phyloP scores from a whole-genome alignment of 2,888 invertebrate genomes.

The Epirrhoe alternata region DNA sequence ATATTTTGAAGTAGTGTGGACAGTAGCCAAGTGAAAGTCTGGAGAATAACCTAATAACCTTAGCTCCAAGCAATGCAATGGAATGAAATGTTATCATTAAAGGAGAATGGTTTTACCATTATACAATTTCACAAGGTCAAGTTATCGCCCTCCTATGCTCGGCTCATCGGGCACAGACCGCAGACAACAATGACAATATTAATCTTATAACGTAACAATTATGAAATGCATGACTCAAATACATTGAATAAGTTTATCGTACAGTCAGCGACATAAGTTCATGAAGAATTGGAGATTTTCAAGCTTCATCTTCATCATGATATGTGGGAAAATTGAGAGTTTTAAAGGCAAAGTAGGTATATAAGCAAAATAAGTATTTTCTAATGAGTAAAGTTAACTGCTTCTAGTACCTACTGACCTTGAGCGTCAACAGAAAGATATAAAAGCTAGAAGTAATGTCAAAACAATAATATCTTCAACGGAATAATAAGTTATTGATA shows the following conservation, averaged over 20 bases:
- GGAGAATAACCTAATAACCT: neutral
- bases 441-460: conserved; percentile 6
- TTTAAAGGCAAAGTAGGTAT: too few species aligned
- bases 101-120: neutral
- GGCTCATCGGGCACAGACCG: conserved; percentile 15
- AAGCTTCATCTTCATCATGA: too few species aligned
- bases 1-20: too few species aligned
- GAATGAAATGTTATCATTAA: neutral
- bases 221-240: conserved; percentile 9
- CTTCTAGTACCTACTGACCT: neutral
- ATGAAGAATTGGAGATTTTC: neutral
- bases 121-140: conserved; percentile 8
- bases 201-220: conserved; percentile 20
- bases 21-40: neutral
- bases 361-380: too few species aligned
- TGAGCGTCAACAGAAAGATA: conserved; percentile 10
- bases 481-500: conserved; percentile 27
- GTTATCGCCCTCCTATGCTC: conserved; percentile 6
- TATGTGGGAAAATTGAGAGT: too few species aligned
- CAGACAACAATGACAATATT: conserved; percentile 28
- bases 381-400: too few species aligned
- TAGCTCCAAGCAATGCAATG: neutral
- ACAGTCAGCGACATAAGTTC: neutral
- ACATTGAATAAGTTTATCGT: neutral
- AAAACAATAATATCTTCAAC: conserved; percentile 15